Evolutionary conservation across 2,797 vertebrate species (phyloP).

Genomic region (Siniperca obscura): DNA sequence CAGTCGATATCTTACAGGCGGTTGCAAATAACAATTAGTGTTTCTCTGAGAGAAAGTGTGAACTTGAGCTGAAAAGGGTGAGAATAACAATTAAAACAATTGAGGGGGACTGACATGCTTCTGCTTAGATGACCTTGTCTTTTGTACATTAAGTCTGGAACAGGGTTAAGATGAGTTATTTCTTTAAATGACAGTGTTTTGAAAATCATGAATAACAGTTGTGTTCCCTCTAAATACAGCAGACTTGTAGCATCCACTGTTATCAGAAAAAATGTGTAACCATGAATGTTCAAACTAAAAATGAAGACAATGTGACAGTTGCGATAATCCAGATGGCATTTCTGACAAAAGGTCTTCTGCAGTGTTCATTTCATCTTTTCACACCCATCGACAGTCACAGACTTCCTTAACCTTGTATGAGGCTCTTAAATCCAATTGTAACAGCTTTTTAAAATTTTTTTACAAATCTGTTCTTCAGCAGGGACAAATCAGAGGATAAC

Average conservation of each 20-base stretch:
- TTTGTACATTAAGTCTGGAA: neutral
- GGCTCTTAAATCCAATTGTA: slow-evolving; percentile 10
- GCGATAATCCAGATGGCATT: slow-evolving; percentile 1
- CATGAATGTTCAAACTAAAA: slow-evolving; percentile 1
- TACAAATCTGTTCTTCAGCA: slow-evolving; percentile 10
- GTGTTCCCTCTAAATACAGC: neutral
- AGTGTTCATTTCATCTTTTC: slow-evolving; percentile 6
- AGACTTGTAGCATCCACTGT: neutral
- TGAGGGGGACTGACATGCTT: neutral
- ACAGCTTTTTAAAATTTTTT: slow-evolving; percentile 12
- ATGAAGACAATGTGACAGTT: slow-evolving; percentile 17
- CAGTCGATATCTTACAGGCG: slow-evolving; percentile 56
- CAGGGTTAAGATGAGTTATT: neutral
- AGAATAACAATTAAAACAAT: slow-evolving; percentile 47
- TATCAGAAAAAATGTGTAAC: slow-evolving; percentile 5
- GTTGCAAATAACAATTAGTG: slow-evolving; percentile 53
- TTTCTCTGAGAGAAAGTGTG: slow-evolving; percentile 44
- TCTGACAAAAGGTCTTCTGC: slow-evolving; percentile 17
- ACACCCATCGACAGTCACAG: neutral
- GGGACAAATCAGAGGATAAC: slow-evolving; percentile 28
- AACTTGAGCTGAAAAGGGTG: slow-evolving; percentile 18
- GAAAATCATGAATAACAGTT: neutral
- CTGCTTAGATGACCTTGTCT: neutral
- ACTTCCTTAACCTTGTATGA: neutral
- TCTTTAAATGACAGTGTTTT: neutral